Conservation (phyloP, 2,113 vertebrate species). For the Corythornis vintsioides region DNA sequence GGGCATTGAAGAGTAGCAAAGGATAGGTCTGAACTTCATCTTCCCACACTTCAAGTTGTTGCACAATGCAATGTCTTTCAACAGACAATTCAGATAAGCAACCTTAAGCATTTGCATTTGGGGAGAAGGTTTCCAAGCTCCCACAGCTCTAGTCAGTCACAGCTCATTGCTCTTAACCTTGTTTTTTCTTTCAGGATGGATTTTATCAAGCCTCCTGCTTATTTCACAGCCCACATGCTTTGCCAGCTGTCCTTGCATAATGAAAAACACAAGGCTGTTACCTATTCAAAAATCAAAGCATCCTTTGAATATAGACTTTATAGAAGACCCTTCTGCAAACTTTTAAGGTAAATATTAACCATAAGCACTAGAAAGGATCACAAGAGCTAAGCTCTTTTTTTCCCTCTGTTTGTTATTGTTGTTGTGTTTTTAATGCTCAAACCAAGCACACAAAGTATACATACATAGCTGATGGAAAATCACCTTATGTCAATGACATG, state of each 20-base stretch:
- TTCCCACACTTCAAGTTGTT: neutral
- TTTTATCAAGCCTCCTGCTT: conserved; percentile 33
- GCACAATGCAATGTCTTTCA: neutral
- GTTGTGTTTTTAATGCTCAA: neutral
- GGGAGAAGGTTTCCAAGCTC: conserved; percentile 28
- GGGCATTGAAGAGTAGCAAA: neutral
- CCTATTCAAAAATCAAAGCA: conserved; percentile 29
- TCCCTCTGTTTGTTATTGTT: too few species aligned
- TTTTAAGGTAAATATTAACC: neutral
- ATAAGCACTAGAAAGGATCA: neutral
- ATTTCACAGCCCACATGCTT: conserved; percentile 47
- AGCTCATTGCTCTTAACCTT: conserved; percentile 53
- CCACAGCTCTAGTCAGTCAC: conserved; percentile 56
- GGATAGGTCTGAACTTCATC: neutral
- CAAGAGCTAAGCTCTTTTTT: neutral
- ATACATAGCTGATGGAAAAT: neutral
- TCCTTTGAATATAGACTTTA: neutral
- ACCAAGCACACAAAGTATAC: neutral
- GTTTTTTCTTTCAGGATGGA: conserved; percentile 46
- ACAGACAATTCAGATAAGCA: conserved; percentile 4
- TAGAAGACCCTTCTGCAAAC: neutral
- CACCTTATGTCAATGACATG: conserved; percentile 38
- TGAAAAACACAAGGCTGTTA: conserved; percentile 23
- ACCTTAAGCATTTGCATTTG: conserved; percentile 32
- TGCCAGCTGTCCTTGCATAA: conserved; percentile 49